phyloP scores from a whole-genome alignment of 2,113 vertebrate genomes.

The Halcyon senegalensis region DNA sequence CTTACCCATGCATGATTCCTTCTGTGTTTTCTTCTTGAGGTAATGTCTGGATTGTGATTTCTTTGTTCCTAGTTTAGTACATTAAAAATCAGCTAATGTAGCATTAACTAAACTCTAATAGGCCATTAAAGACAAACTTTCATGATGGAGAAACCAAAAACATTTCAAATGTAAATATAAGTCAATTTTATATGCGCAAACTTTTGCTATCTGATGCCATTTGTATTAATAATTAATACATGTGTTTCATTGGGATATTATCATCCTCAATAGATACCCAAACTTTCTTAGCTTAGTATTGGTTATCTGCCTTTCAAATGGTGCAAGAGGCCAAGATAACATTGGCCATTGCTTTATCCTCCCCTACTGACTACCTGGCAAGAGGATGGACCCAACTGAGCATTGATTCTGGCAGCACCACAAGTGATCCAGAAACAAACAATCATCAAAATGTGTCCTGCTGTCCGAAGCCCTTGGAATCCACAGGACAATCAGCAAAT shows the following conservation, averaged over 20 bases:
- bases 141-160: background rate
- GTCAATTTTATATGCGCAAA: background rate
- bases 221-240: slow-evolving; percentile 52
- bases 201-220: slow-evolving; percentile 31
- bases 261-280: background rate
- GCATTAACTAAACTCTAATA: slow-evolving; percentile 45
- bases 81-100: slow-evolving; percentile 38
- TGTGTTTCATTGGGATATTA: background rate
- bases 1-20: slow-evolving; percentile 1
- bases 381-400: background rate
- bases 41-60: slow-evolving; percentile 11
- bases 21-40: background rate
- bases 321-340: background rate
- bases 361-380: background rate
- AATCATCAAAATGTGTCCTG: background rate
- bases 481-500: background rate
- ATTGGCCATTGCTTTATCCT: background rate
- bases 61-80: background rate
- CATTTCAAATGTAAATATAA: slow-evolving; percentile 35
- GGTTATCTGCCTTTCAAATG: background rate
- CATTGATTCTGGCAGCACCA: background rate
- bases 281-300: background rate
- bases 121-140: slow-evolving; percentile 35
- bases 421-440: background rate
- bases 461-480: background rate